Base-by-base conservation (phyloP, 2,888 invertebrate genomes). In the Rapana venosa region DNA sequence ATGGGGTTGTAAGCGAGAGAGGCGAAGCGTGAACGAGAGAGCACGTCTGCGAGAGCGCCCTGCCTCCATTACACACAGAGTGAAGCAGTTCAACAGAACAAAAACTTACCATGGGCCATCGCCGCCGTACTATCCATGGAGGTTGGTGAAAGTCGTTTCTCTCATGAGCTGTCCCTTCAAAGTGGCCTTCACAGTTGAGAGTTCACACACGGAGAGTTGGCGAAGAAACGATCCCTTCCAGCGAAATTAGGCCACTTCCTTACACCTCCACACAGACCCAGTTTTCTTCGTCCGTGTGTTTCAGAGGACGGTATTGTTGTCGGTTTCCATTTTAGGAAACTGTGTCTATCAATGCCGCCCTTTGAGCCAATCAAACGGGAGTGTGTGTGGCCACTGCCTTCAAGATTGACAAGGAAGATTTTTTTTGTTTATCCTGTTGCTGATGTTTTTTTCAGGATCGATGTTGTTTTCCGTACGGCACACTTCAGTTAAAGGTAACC, bases 311-410 rank as follows among this genome's bases (percentile, higher is more conserved):
- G 77, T 87, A 66, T 87, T 87, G 87, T 87, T 74, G 87, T 87
- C 74, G 36, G 61, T 74, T 87, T 87, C 87, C 87, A 87, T 87
- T 87, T 87, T 87, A 74, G 87, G 87, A 87, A 87, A 87, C 36
- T 87, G 74, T 87, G 77, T 74, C 35, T 74, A 87, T 87, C 87
- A 87, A 87, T 87, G 74, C 74, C 87, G 36, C 74, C 4, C 47
- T 11, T 22, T 1, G 66, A 47, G 47, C 87, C 87, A 87, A 87
- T 87, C 87, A 70, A 36, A 74, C 36, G n/a, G 4, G 22, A 87
- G 87, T 70, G 70, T 70, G 87, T 87, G 87, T 87, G 87, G 87
- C 87, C 87, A 47, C 32, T 11, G 56, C 47, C 30, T 36, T 36
- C n/a, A 35, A 35, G 87, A 87, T 36, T 87, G 87, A 87, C 87